Base-by-base conservation (phyloP, 2,113 vertebrate species). In the Aramus guarauna region DNA sequence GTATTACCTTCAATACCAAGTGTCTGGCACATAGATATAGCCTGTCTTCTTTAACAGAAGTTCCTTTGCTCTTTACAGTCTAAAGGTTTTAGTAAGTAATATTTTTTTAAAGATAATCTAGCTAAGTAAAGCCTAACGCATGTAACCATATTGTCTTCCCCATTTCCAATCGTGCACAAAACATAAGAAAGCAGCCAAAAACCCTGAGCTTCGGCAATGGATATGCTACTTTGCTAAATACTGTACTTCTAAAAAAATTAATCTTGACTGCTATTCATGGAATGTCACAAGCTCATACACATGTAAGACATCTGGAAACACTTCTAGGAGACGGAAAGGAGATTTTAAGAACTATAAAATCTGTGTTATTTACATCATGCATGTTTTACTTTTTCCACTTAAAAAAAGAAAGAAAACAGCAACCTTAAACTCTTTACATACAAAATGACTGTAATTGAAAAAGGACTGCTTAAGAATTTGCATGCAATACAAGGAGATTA, bases 281-380 rank as follows among this genome's bases (percentile, higher is more conserved):
- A 84, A 94, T 75, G 64, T 75, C 90, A 45, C 23, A 13, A 71
- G 59, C 84, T 63, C 56, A n/a, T 39, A 60, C 76, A 92, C 76
- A 88, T 68, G 76, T 55, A 69, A 88, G 48, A 79, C 88, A 94
- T 96, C 83, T 95, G 94, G 88, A 94, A 96, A 58, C 41, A 45
- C 37, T 95, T 89, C 34, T 30, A 84, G 64, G 83, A 84, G 83
- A 88, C 1, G 14, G 80, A 47, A 90, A 68, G 63, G 90, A 93
- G 76, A 85, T 79, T 68, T 68, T 41, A 82, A 89, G 60, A 87
- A 85, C 82, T 79, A 36, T 76, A 91, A 95, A 95, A 77, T 76
- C 56, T 18, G 20, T 50, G 39, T 85, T 92, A 78, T 72, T 96
- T 94, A 86, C 60, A 89, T 82, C 69, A 66, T n/a, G 48, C 47